Percentiles rank a stretch among this genome's conserved stretches.
These are phyloP conservation scores for Ellobium chinense DNA, from an alignment of 2,888 invertebrate species.

Conservation along the genomic window DNA sequence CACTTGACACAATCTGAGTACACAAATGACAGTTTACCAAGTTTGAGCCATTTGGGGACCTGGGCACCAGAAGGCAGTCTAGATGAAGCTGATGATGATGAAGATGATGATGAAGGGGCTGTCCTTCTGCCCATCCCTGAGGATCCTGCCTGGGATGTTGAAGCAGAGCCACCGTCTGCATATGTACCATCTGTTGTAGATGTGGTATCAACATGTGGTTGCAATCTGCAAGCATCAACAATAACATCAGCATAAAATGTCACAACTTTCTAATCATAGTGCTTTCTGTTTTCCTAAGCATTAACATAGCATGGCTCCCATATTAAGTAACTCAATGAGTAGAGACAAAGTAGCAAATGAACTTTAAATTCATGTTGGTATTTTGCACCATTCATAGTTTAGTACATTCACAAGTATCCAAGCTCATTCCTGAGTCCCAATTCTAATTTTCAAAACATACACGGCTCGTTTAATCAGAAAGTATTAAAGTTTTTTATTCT, in stretches of 20 bases:
- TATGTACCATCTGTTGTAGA: neutral
- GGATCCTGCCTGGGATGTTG: neutral
- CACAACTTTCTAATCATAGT: neutral
- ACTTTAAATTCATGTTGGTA: no score
- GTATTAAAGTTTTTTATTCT: no score
- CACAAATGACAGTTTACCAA: conserved; percentile 38
- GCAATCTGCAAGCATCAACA: conserved; percentile 8
- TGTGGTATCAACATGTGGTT: neutral
- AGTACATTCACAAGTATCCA: no score
- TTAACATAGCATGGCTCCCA: no score
- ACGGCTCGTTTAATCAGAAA: no score
- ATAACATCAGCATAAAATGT: neutral
- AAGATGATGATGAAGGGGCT: conserved; percentile 4
- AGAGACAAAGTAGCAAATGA: no score
- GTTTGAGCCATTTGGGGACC: conserved; percentile 54
- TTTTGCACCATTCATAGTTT: neutral
- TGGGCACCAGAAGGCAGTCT: conserved; percentile 41
- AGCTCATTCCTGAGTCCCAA: no score
- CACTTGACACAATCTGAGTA: neutral
- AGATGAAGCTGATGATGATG: neutral
- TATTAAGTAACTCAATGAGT: no score
- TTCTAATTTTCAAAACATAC: no score
- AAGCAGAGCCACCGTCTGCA: neutral
- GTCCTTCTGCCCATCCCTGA: conserved; percentile 6
- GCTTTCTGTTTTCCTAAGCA: no score